These are phyloP conservation scores for Epizoanthus ramosus DNA, from an alignment of 92 coral and sea anemone species.

Conservation along the genomic window DNA sequence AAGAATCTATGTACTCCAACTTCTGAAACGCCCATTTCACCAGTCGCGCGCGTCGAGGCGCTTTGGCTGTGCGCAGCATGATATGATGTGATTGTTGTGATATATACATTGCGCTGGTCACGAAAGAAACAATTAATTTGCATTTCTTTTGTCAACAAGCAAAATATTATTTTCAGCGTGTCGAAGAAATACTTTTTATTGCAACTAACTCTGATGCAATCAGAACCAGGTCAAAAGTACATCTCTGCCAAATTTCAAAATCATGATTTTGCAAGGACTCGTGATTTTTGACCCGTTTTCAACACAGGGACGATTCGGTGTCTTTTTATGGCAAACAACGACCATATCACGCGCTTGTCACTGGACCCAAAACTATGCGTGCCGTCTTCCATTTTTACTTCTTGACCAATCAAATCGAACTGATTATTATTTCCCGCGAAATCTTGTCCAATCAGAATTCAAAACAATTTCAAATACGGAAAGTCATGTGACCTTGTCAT, in stretches of 20 bases:
- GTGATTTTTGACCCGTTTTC: conserved; percentile 2
- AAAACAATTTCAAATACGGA: conserved; percentile 48
- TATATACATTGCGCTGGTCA: not conserved
- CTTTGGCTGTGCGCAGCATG: not conserved
- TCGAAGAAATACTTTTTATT: too few species aligned
- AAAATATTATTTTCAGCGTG: too few species aligned
- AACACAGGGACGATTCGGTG: not conserved
- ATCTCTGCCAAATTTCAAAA: not conserved
- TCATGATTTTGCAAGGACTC: conserved; percentile 1
- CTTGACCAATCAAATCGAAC: conserved; percentile 72
- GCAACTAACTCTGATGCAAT: too few species aligned
- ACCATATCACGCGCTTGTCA: conserved; percentile 86
- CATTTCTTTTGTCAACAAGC: too few species aligned
- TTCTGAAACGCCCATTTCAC: conserved; percentile 5
- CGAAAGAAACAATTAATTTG: not conserved
- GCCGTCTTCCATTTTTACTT: conserved; percentile 22
- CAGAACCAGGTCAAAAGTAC: not conserved
- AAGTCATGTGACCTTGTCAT: conserved; percentile 79
- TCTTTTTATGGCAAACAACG: conserved; percentile 31
- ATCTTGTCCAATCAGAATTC: conserved; percentile 71
- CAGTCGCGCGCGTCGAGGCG: too few species aligned
- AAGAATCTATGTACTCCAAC: not conserved
- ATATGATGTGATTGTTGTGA: too few species aligned
- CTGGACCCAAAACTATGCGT: conserved; percentile 43
- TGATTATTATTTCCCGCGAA: conserved; percentile 73